Conservation (phyloP, 2,888 invertebrate species). For the Rhamnusium bicolor region DNA sequence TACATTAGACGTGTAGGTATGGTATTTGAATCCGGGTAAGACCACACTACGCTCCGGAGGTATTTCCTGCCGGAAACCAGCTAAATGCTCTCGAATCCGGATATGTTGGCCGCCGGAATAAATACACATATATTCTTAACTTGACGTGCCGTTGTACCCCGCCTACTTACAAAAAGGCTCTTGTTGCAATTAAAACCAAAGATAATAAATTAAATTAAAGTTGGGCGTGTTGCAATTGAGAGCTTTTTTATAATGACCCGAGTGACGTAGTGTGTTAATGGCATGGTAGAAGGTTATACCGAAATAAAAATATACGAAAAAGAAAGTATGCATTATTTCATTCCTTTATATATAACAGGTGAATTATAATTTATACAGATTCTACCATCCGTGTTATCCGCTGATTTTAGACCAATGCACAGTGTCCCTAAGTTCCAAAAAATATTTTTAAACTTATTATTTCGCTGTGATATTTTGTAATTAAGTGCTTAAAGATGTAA, state of each 20-base stretch:
- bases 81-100: conserved; percentile 68
- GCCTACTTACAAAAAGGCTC: conserved; percentile 29
- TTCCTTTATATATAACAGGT: neutral
- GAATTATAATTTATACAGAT: no score
- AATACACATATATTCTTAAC: conserved; percentile 65
- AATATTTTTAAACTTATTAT: no score
- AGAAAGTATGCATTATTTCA: neutral
- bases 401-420: no score
- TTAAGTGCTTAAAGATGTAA: no score
- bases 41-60: conserved; percentile 64
- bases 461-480: no score
- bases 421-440: no score
- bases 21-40: conserved; percentile 62
- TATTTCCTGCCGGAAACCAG: conserved; percentile 68
- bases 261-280: neutral
- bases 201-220: conserved; percentile 25
- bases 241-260: neutral
- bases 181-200: conserved; percentile 6
- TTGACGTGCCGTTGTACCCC: conserved; percentile 33
- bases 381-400: no score
- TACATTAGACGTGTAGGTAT: conserved; percentile 35
- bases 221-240: neutral
- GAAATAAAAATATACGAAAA: neutral
- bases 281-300: neutral
- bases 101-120: conserved; percentile 67